Evolutionary conservation across 2,888 invertebrate species (phyloP), one percentile per base, ranked within the genome.

Genomic region (Quadroppia sp.): DNA sequence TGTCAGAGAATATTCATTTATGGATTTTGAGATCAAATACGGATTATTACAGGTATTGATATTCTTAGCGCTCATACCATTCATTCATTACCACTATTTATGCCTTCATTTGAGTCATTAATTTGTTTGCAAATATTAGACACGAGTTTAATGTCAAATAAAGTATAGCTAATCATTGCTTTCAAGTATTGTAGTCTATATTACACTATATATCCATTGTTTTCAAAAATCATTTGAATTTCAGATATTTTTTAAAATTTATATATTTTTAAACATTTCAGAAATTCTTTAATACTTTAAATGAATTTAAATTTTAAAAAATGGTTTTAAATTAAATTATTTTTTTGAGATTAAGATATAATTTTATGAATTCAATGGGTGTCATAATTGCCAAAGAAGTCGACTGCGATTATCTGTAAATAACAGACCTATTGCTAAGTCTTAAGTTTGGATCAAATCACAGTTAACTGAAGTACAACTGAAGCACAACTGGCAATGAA

Each of bases 1-100:
- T 50, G 76, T 90, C 71, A 88, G 89, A 82, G 92, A 94, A 81
- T 92, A 93, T 83, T 87, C 88, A 80, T 93, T 96, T 84, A 84
- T 94, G 79, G 94, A 95, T 82, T 89, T 95, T 80, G 96, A 96
- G 84, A 87, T 94, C 77, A 93, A 94, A 82, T 94, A 93, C 82
- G 96, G 96, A 78, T 86, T 96, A 78, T 84, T 94, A 76, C 96
- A 96, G 89, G 95, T 94, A 83, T n/a, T n/a, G n/a, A n/a, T n/a
- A n/a, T n/a, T n/a, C n/a, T n/a, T n/a, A n/a, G n/a, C n/a, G n/a
- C n/a, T n/a, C n/a, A 23, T 50, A 42, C 42, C 23, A 56, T 48
- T 53, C 15, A 20, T 7, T 53, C 17, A 13, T n/a, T 40, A 30
- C 20, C 4, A 9, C 1, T 20, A 13, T n/a, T 13, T 67, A 9